Conservation (phyloP, 2,113 vertebrate genomes). For the Anolis carolinensis region DNA sequence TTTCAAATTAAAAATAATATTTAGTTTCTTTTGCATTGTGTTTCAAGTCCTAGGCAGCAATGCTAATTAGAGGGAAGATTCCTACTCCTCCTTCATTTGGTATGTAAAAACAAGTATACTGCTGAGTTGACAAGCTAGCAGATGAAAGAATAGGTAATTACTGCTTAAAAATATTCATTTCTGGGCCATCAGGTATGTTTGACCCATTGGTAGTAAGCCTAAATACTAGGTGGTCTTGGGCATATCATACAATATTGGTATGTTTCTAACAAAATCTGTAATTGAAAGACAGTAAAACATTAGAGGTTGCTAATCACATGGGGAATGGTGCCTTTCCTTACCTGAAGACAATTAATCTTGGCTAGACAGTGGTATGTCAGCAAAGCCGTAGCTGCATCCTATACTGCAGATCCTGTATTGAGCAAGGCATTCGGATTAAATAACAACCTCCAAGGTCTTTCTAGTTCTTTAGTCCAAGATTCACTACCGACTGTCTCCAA, state of each 20-base stretch:
- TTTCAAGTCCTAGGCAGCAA: conserved; percentile 1
- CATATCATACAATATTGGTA: background rate
- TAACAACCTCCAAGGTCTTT: no score
- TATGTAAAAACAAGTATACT: conserved; percentile 1
- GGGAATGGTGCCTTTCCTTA: background rate
- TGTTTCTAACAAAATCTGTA: background rate
- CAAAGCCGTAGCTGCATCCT: background rate
- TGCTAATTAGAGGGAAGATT: conserved; percentile 4
- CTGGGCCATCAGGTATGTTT: conserved; percentile 10
- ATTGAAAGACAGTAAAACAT: background rate
- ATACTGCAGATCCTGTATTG: background rate
- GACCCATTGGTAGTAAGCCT: conserved; percentile 7
- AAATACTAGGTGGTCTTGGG: background rate
- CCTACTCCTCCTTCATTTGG: background rate
- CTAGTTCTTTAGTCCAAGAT: background rate
- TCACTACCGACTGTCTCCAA: background rate
- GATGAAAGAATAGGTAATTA: conserved; percentile 7
- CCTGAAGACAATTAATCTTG: background rate
- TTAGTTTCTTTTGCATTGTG: background rate
- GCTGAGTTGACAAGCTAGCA: conserved; percentile 1
- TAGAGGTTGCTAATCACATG: background rate
- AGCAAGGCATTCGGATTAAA: background rate
- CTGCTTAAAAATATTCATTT: conserved; percentile 7
- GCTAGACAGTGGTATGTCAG: background rate
- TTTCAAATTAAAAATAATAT: background rate